Evolutionary conservation across 2,797 vertebrate species (phyloP).

Genomic region (Pseudocheirus occidentalis): DNA sequence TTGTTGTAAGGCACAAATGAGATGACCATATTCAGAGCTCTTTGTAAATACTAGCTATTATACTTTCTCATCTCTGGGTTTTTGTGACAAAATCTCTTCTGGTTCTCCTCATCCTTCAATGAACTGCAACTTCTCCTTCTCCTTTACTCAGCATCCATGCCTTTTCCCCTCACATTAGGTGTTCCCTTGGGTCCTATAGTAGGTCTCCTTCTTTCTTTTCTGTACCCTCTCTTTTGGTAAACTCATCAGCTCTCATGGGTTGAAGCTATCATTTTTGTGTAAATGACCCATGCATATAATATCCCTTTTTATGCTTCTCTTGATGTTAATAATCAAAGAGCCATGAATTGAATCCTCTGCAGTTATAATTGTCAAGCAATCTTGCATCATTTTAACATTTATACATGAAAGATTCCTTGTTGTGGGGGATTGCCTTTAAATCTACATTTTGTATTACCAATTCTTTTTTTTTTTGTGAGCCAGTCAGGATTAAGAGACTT

Average conservation of each 20-base stretch:
- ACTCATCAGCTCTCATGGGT: background rate
- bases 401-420: background rate
- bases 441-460: background rate
- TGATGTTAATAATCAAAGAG: background rate
- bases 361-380: background rate
- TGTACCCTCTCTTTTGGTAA: background rate
- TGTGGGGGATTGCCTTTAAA: background rate
- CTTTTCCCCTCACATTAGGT: background rate
- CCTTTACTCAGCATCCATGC: background rate
- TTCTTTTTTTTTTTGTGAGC: too few relatives aligned
- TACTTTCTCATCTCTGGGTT: background rate
- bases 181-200: background rate
- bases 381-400: background rate
- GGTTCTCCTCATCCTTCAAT: slow-evolving; percentile 6
- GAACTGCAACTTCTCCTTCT: background rate
- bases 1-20: background rate
- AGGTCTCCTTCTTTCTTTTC: slow-evolving; percentile 1
- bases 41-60: background rate
- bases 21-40: background rate
- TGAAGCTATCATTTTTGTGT: background rate
- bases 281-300: background rate
- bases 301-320: background rate
- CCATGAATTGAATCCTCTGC: background rate
- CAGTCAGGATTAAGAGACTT: too few relatives aligned
- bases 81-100: background rate